Base-by-base conservation (phyloP, 2,888 invertebrate species). In the Ectobius pallidus region DNA sequence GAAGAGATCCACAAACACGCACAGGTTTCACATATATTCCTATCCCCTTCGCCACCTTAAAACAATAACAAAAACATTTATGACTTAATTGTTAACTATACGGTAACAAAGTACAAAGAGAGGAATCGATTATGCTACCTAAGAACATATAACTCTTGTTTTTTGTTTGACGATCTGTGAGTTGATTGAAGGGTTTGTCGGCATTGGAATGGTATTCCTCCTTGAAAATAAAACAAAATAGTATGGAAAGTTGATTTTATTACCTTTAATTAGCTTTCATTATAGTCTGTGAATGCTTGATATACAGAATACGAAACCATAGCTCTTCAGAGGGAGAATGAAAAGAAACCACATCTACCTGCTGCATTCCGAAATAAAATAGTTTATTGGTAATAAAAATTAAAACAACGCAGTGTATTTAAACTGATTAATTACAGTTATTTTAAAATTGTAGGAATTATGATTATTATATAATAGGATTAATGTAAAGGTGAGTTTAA, bases 111-210 rank as follows among this genome's bases (percentile, higher is more conserved):
- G 18, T 49, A 61, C 61, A 61, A 42, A 42, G 46, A 46, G 46
- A 27, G 11, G 30, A 30, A 44, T 46, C 46, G 44, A 44, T 18
- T 22, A 22, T 46, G 65, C 65, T 65, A 44, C 65, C 46, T 44
- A 27, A 14, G 46, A 34, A 58, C 27, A 25, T 58, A 58, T n/a
- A 18, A 58, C 58, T 58, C 27, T 18, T 25, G 14, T 58, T 3
- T 30, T 9, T 52, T 52, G 46, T n/a, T n/a, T 18, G n/a, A 46
- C 20, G 7, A 20, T 14, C 22, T 46, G 25, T 22, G 14, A 11
- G 65, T 46, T 65, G 46, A 65, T 22, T 46, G 65, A 46, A 65
- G 65, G 65, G 46, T 27, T n/a, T 65, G 46, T 46, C 46, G 46
- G 65, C 42, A 55, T 11, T 32, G 22, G 58, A 58, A 58, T 58